Evolutionary conservation across 2,113 vertebrate genomes (phyloP), one percentile per base, ranked within the genome.

Genomic region (Pseudolaguvia tuberculata): DNA sequence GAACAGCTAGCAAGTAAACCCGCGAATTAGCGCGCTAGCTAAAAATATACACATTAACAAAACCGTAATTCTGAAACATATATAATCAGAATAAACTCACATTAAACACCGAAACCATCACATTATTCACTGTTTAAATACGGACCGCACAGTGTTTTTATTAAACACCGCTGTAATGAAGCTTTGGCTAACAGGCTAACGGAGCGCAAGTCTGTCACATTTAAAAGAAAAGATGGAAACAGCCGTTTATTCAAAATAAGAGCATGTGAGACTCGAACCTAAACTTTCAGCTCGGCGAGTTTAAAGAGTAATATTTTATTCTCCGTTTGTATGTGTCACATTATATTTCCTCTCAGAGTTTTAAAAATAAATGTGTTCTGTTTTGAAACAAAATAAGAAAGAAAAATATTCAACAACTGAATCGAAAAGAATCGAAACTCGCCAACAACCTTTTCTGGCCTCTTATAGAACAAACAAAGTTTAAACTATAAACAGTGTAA

Each of bases 181-280:
- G 35, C 42, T 47, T 27, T 7, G 12, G 27, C 31, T 47, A 48
- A 65, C 61, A 23, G 11, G 20, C 52, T 42, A 13, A 14, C 4
- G 8, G 52, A 12, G 17, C 20, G 6, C 18, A 7, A 25, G 4
- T 39, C 27, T 31, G 20, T 21, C 20, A 3, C 35, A 23, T 63
- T 21, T 2, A 63, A 53, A 65, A 39, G 21, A 35, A 58, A 14
- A 2, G 35, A 18, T 15, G 15, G 17, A 65, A 53, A 35, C 29
- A 4, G n/a, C 5, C n/a, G 25, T 52, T 7, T 35, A 21, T 65
- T 65, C 72, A 74, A 63, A 74, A 65, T 65, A 74, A 74, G 25
- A 42, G 72, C 18, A 0, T 18, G 0, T 11, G 13, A n/a, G 27
- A 8, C 15, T 20, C 20, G 5, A 35, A 0, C 29, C 4, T 18